Conservation (phyloP, 2,888 invertebrate species). For the Fissipunctia ypsillon region DNA sequence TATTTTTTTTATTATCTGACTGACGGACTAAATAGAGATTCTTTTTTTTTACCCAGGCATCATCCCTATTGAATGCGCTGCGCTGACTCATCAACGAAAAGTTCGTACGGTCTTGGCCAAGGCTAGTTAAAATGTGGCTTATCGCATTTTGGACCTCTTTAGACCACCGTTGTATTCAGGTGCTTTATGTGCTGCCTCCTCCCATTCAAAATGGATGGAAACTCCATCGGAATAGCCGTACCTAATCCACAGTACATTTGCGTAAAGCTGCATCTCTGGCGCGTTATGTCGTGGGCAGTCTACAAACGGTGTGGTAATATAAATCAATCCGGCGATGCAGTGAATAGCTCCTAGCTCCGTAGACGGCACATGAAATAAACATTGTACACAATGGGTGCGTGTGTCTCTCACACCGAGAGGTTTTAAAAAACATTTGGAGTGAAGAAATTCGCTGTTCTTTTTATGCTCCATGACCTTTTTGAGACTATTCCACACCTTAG, state of each 20-base stretch:
- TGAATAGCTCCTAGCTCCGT: conserved; percentile 35
- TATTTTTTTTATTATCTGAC: no score
- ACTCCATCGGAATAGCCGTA: conserved; percentile 7
- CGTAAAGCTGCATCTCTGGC: background rate
- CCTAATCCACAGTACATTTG: background rate
- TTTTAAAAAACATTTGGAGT: background rate
- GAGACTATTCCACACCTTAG: no score
- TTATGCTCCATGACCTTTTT: no score
- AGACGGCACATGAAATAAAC: conserved; percentile 58
- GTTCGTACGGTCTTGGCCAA: background rate
- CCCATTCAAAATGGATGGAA: conserved; percentile 13
- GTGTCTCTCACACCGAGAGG: conserved; percentile 42
- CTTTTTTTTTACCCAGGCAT: no score
- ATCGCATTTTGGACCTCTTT: conserved; percentile 5
- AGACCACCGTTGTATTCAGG: background rate
- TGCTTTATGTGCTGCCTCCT: background rate
- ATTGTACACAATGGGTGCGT: conserved; percentile 19
- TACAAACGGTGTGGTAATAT: conserved; percentile 24
- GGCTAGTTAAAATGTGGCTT: conserved; percentile 15
- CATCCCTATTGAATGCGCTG: no score
- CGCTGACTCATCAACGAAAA: conserved; percentile 5
- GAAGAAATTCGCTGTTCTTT: no score
- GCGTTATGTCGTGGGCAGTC: conserved; percentile 48
- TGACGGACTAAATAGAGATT: no score
- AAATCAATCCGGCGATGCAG: conserved; percentile 58